Evolutionary conservation across 2,797 vertebrate species (phyloP).

Genomic region (Loris lydekkerianus): DNA sequence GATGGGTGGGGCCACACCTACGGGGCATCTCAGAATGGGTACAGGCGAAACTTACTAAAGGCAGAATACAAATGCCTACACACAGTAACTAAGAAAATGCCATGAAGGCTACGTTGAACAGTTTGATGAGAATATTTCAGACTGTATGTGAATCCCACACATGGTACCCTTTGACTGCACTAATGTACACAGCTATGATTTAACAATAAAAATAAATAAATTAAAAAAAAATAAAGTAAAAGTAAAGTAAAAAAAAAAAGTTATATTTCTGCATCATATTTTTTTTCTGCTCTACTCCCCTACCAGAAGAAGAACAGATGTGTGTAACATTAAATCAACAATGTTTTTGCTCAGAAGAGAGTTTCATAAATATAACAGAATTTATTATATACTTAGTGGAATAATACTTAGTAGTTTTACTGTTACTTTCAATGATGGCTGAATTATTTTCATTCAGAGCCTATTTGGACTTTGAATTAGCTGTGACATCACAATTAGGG

Average conservation of each 20-base stretch:
- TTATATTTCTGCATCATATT: slow-evolving; percentile 35
- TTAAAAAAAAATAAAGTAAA: too few relatives aligned
- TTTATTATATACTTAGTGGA: not conserved
- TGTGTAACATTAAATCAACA: not conserved
- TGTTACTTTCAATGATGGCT: not conserved
- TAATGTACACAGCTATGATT: too few relatives aligned
- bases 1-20: too few relatives aligned
- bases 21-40: too few relatives aligned
- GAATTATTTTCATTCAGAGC: not conserved
- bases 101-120: too few relatives aligned
- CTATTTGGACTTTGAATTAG: slow-evolving; percentile 13
- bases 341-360: not conserved
- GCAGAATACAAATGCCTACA: too few relatives aligned
- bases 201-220: too few relatives aligned
- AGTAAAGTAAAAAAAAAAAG: not conserved
- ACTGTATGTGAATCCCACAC: too few relatives aligned
- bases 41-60: too few relatives aligned
- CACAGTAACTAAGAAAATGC: too few relatives aligned
- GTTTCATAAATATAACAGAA: slow-evolving; percentile 37
- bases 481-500: not conserved
- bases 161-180: too few relatives aligned
- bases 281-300: slow-evolving; percentile 4
- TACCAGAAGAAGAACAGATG: not conserved
- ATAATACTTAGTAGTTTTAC: not conserved
- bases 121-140: too few relatives aligned